Evolutionary conservation across 2,113 vertebrate species (phyloP).

Genomic region (Chiloscyllium plagiosum): DNA sequence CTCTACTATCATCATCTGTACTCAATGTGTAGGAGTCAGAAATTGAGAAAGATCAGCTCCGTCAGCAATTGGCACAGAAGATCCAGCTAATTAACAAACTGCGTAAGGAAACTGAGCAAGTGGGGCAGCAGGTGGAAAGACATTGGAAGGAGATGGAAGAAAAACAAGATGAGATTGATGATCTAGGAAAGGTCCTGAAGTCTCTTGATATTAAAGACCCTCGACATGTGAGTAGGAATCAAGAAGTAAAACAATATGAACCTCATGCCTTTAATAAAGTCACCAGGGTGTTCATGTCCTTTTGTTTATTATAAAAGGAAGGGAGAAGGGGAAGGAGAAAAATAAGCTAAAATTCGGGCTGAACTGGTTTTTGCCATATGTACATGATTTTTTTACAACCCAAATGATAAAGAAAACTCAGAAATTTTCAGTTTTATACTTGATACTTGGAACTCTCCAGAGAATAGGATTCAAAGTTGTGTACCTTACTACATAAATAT

Average conservation of each 20-base stretch:
- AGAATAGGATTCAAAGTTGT: background rate
- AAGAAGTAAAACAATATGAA: background rate
- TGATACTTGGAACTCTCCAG: background rate
- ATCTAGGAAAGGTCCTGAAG: constrained; percentile 51
- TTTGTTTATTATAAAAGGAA: background rate
- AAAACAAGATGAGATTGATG: constrained; percentile 57
- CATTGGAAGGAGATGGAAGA: constrained; percentile 55
- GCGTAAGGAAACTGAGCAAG: constrained; percentile 54
- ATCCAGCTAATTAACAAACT: constrained; percentile 57
- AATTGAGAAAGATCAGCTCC: constrained; percentile 57
- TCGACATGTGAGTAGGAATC: constrained; percentile 61
- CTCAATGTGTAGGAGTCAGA: constrained; percentile 54
- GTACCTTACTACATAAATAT: too few species aligned
- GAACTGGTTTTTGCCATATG: background rate
- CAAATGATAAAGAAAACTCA: background rate
- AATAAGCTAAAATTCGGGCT: background rate
- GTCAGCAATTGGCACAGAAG: constrained; percentile 58
- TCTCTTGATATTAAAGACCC: constrained; percentile 57
- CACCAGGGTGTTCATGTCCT: background rate
- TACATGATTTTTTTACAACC: background rate
- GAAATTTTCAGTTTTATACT: background rate
- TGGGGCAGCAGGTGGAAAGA: constrained; percentile 64
- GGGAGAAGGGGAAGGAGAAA: background rate
- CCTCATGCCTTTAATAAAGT: background rate
- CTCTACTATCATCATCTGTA: background rate